These are phyloP conservation scores for cattle (Bos taurus) DNA, from an alignment of 2,113 vertebrate species.

Conservation along the genomic window DNA sequence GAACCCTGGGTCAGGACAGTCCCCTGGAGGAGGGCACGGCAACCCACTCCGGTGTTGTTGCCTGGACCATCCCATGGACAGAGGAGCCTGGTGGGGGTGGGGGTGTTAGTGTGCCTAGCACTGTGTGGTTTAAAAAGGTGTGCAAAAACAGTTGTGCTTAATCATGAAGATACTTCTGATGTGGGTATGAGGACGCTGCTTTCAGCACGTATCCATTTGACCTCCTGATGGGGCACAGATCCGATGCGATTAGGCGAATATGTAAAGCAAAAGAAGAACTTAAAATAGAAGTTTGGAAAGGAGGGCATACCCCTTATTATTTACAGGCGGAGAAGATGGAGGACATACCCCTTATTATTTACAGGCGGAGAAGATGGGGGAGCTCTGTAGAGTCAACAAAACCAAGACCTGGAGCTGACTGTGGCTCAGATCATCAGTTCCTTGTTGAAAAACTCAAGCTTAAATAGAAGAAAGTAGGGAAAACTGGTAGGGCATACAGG, in stretches of 20 bases:
- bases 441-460: background rate
- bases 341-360: background rate
- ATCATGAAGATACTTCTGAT: background rate
- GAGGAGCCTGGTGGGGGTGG: background rate
- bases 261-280: background rate
- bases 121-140: background rate
- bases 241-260: background rate
- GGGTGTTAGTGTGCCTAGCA: background rate
- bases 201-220: background rate
- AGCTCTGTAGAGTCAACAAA: background rate
- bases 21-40: background rate
- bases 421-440: background rate
- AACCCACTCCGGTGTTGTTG: background rate
- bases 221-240: background rate
- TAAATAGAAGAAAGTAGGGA: background rate
- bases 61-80: background rate
- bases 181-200: background rate
- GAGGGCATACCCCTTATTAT: background rate
- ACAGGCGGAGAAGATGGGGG: background rate
- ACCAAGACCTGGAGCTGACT: background rate
- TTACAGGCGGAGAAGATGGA: background rate
- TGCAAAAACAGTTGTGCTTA: background rate
- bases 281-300: background rate
- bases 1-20: background rate
- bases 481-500: background rate